phyloP scores from a whole-genome alignment of 2,888 invertebrate genomes.

The Patella pellucida region DNA sequence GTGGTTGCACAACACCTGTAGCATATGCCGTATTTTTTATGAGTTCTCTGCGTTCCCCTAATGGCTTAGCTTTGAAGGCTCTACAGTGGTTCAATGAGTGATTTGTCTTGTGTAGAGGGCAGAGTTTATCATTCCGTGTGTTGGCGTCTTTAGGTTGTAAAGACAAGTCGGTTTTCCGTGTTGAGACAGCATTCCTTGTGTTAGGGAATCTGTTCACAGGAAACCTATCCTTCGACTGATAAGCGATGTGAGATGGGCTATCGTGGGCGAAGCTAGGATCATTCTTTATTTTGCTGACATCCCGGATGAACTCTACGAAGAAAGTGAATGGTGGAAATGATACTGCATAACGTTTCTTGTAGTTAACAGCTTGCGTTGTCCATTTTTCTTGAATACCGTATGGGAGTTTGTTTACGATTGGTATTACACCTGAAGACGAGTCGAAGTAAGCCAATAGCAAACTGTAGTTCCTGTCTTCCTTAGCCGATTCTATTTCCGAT shows the following conservation, averaged over 20 bases:
- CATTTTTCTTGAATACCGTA: slow-evolving; percentile 37
- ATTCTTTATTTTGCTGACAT: slow-evolving; percentile 29
- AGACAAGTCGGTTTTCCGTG: neutral
- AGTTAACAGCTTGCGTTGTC: slow-evolving; percentile 32
- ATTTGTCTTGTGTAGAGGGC: slow-evolving; percentile 23
- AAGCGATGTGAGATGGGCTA: neutral
- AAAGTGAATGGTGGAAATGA: slow-evolving; percentile 38
- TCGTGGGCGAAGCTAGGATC: slow-evolving; percentile 33
- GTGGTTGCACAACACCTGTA: slow-evolving; percentile 29
- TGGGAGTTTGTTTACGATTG: slow-evolving; percentile 41
- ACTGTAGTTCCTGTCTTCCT: slow-evolving; percentile 28
- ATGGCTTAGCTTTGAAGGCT: slow-evolving; percentile 20
- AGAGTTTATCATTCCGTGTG: neutral
- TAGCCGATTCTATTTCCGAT: slow-evolving; percentile 32
- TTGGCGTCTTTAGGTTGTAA: neutral
- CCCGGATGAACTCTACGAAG: slow-evolving; percentile 34
- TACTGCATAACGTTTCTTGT: slow-evolving; percentile 31
- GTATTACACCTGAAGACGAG: slow-evolving; percentile 33
- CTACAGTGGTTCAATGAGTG: slow-evolving; percentile 28
- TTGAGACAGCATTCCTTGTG: neutral
- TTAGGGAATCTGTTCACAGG: neutral
- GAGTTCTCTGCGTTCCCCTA: slow-evolving; percentile 26
- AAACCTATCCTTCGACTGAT: no score
- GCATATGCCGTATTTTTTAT: slow-evolving; percentile 28
- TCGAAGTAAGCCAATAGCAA: slow-evolving; percentile 35